These are phyloP conservation scores for Limosa lapponica DNA, from an alignment of 2,797 vertebrate species.

Conservation along the genomic window DNA sequence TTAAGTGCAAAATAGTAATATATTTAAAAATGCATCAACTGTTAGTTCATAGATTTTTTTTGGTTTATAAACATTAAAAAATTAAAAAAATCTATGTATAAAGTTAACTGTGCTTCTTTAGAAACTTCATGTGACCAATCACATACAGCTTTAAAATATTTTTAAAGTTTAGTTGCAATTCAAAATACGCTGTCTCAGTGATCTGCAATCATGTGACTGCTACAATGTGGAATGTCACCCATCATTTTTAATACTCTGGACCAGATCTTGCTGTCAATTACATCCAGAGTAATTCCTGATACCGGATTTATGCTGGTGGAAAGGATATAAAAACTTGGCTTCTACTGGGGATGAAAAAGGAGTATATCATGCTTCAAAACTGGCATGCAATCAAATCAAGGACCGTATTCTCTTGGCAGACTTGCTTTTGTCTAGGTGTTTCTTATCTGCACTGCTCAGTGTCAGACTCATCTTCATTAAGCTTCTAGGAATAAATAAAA, in stretches of 20 bases:
- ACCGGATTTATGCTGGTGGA: constrained; percentile 38
- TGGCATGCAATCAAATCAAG: constrained; percentile 30
- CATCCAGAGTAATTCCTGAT: not conserved
- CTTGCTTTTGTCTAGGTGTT: not conserved
- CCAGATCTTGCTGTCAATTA: not conserved
- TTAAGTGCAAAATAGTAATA: constrained; percentile 69
- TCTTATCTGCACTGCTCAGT: not conserved
- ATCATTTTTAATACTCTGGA: not conserved
- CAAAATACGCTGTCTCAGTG: not conserved
- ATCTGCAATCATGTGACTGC: constrained; percentile 24
- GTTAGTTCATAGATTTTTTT: constrained; percentile 36
- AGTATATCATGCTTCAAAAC: constrained; percentile 3
- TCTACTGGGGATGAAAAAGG: constrained; percentile 5
- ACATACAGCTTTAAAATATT: constrained; percentile 50
- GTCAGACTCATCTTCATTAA: not conserved
- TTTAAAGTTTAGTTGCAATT: constrained; percentile 45
- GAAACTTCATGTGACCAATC: constrained; percentile 64
- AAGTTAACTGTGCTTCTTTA: constrained; percentile 78
- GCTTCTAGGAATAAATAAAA: constrained; percentile 17
- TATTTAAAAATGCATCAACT: constrained; percentile 69
- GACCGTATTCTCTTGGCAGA: not conserved
- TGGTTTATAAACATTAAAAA: constrained; percentile 76
- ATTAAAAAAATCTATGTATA: constrained; percentile 70
- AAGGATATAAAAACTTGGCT: constrained; percentile 6
- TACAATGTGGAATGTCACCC: constrained; percentile 1